These are phyloP conservation scores for Microtus oregoni DNA, from an alignment of 2,113 vertebrate genomes.

Conservation along the genomic window DNA sequence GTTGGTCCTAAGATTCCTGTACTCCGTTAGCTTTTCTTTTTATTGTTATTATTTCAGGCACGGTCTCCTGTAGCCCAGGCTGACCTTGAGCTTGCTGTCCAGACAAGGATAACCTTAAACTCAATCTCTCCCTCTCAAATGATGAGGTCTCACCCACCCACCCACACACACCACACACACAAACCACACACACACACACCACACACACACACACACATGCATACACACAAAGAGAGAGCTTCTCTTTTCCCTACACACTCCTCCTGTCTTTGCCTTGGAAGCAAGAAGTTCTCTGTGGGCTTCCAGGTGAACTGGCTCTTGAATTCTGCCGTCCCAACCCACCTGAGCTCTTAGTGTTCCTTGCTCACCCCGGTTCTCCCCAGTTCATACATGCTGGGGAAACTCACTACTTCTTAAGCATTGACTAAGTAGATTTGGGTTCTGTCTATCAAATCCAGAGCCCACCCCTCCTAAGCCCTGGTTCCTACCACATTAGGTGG, in stretches of 20 bases:
- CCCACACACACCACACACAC: too few relatives aligned
- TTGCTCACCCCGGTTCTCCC: background rate
- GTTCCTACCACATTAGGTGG: background rate
- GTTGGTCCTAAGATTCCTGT: rapidly evolving
- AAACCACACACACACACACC: too few relatives aligned
- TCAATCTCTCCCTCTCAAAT: background rate
- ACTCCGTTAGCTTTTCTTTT: background rate
- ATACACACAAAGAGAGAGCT: rapidly evolving
- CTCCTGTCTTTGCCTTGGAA: background rate
- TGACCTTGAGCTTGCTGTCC: background rate
- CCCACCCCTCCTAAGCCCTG: background rate
- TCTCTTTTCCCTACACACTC: background rate
- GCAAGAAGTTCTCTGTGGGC: background rate
- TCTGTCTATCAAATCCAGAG: background rate
- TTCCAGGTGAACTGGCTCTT: background rate
- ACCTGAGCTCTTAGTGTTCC: too few relatives aligned
- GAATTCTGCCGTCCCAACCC: too few relatives aligned
- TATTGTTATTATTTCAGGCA: background rate
- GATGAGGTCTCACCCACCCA: too few relatives aligned
- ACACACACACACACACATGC: too few relatives aligned
- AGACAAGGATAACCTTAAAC: background rate
- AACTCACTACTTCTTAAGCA: background rate
- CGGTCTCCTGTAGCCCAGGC: background rate
- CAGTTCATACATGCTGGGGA: background rate
- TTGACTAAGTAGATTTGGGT: background rate